Percentiles rank a stretch among this genome's conserved stretches.
Evolutionary conservation across 2,113 vertebrate genomes (phyloP).

Genomic region (Rhea americana): DNA sequence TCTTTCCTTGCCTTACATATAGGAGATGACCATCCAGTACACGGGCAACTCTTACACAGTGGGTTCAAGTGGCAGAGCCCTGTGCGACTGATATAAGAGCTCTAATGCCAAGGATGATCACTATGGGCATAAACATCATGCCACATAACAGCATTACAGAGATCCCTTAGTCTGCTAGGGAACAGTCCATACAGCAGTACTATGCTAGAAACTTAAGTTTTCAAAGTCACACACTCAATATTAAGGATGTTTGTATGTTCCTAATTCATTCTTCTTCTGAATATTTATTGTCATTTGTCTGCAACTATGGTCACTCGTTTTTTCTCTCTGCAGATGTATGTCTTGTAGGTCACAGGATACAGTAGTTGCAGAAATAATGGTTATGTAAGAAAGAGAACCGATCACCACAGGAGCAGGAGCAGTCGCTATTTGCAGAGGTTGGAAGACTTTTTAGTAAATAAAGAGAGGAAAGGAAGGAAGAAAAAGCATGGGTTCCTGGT

Average conservation of each 20-base stretch:
- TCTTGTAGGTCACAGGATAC: background rate
- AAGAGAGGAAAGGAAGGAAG: background rate
- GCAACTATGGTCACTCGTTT: background rate
- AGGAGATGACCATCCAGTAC: background rate
- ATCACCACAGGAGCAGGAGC: background rate
- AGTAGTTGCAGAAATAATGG: background rate
- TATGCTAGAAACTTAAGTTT: background rate
- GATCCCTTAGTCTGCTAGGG: background rate
- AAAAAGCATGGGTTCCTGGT: background rate
- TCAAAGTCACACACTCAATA: background rate
- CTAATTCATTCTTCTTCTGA: background rate
- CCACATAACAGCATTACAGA: background rate
- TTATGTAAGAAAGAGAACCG: background rate
- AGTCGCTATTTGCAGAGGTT: background rate
- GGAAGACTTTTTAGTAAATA: background rate
- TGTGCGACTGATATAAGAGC: background rate
- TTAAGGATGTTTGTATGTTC: background rate
- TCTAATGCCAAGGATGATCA: background rate
- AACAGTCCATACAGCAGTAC: background rate
- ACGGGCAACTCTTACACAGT: background rate
- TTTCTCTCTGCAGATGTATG: background rate
- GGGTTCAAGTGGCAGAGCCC: background rate
- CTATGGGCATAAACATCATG: background rate
- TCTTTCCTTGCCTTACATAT: background rate
- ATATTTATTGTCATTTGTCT: background rate